These are phyloP conservation scores for Ctena decussata DNA, from an alignment of 2,888 invertebrate species.

Conservation along the genomic window DNA sequence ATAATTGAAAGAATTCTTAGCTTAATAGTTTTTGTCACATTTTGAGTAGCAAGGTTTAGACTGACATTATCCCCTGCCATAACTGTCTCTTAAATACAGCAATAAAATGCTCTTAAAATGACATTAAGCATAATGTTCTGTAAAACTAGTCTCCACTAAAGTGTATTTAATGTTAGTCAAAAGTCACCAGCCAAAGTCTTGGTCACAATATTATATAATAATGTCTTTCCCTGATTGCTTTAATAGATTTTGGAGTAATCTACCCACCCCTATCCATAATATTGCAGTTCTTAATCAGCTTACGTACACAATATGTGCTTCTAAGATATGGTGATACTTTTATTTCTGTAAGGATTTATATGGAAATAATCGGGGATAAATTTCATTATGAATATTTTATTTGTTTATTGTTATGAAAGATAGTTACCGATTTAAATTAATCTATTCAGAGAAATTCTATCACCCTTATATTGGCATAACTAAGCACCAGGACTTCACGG, in stretches of 20 bases:
- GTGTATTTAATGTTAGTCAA: neutral
- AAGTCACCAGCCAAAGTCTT: neutral
- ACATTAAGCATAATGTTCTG: neutral
- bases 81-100: neutral
- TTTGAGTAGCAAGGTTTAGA: neutral
- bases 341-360: neutral
- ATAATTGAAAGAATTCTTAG: neutral
- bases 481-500: neutral
- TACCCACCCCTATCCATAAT: neutral
- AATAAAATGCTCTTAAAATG: neutral
- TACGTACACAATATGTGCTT: neutral
- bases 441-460: neutral
- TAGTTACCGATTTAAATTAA: neutral
- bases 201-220: neutral
- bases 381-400: slow-evolving; percentile 4
- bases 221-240: neutral
- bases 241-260: neutral
- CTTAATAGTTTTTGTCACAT: slow-evolving; percentile 10
- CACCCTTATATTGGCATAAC: neutral
- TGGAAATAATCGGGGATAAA: neutral
- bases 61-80: neutral
- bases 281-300: neutral
- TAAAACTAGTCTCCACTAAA: neutral
- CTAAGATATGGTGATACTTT: neutral
- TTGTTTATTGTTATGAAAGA: neutral